Conservation (phyloP, 2,797 vertebrate genomes). For the Danio choprae region DNA sequence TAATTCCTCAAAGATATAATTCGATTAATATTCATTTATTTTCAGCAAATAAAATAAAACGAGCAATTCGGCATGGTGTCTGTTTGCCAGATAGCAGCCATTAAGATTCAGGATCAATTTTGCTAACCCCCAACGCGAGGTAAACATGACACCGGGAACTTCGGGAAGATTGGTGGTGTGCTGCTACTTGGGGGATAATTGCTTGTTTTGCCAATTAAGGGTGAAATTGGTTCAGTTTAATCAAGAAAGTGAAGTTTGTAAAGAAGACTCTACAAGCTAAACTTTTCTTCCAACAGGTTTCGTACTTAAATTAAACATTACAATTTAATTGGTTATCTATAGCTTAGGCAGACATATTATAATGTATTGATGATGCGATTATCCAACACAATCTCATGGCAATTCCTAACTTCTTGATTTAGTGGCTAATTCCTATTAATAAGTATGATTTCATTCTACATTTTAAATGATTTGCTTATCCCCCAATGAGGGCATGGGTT, state of each 20-base stretch:
- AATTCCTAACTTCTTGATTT: too few species aligned
- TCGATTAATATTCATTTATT: background rate
- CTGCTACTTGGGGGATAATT: constrained; percentile 4
- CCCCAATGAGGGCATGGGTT: too few species aligned
- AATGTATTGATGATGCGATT: too few species aligned
- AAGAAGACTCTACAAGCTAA: background rate
- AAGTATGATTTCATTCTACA: too few species aligned
- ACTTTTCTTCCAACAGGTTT: background rate
- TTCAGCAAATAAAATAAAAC: constrained; percentile 3
- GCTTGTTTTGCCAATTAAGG: constrained; percentile 40
- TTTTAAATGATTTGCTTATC: too few species aligned
- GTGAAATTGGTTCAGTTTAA: constrained; percentile 38
- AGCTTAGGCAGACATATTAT: background rate
- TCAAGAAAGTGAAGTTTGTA: constrained; percentile 9
- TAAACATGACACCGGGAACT: background rate
- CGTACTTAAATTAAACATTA: background rate
- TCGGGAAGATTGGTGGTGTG: background rate
- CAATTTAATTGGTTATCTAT: background rate
- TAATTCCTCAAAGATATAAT: constrained; percentile 14
- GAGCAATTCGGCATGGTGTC: background rate
- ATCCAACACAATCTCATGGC: too few species aligned
- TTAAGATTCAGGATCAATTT: background rate
- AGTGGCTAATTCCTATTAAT: too few species aligned
- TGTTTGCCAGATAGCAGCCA: background rate
- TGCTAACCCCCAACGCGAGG: background rate